Evolutionary conservation across 2,113 vertebrate genomes (phyloP), one percentile per base, ranked within the genome.

Genomic region (Dendrocopos noguchii): DNA sequence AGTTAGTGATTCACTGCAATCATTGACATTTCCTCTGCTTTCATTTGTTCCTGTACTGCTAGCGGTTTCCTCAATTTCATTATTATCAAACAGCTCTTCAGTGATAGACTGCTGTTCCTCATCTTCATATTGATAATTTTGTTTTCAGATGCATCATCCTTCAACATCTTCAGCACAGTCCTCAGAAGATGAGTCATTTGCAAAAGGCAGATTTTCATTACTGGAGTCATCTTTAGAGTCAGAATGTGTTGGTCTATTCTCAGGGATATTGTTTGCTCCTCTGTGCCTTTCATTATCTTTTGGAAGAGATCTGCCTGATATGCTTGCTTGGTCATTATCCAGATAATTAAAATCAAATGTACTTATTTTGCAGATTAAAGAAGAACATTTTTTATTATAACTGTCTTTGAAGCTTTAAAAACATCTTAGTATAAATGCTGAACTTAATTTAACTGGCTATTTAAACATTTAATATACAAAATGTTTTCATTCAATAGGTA

Each of bases 301-400:
- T 97, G 86, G 94, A 97, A 97, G 87, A 95, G 95, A 97, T 97
- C 97, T 97, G 97, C 96, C 96, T 96, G 94, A 96, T 97, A 91
- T 93, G 95, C 97, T 98, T 93, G 88, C 94, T 96, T 97, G 95
- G 96, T 97, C 97, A 97, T 98, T 98, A 98, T 89, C 95, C 78
- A 97, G 97, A 95, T 97, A 98, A 98, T 98, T 98, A 98, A 98
- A 98, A 97, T 97, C 96, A 98, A 98, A 98, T 97, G 96, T 97
- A 97, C 96, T 97, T 98, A 97, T 98, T 97, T 97, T 97, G 94
- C 96, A 97, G 97, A 97, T 98, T 97, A 97, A 97, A 96, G 89
- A 94, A 88, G 96, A 96, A 97, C 96, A 96, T 97, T 97, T 96
- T 97, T 97, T 97, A 96, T 97, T 95, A 95, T 97, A 92, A 97